Evolutionary conservation across 2,888 invertebrate species (phyloP).

Genomic region (Ypsolopha scabrella): DNA sequence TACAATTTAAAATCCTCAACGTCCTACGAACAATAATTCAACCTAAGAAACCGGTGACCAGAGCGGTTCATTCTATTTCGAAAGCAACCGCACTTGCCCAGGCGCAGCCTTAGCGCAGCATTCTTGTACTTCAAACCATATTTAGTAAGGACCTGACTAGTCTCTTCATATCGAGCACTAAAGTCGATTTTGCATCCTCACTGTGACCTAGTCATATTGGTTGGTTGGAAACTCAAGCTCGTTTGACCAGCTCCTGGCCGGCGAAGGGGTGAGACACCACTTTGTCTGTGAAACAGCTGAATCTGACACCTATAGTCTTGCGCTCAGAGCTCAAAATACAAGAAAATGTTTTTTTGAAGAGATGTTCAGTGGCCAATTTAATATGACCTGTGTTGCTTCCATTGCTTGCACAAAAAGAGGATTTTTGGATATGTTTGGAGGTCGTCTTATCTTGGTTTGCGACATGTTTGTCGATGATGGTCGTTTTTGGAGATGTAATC

Average conservation of each 20-base stretch:
- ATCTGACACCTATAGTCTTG: too few species aligned
- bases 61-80: slow-evolving; percentile 44
- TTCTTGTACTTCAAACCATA: slow-evolving; percentile 33
- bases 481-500: background rate
- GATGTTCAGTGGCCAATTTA: slow-evolving; percentile 17
- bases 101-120: slow-evolving; percentile 22
- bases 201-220: too few species aligned
- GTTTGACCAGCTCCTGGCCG: slow-evolving; percentile 55
- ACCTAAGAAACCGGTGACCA: slow-evolving; percentile 12
- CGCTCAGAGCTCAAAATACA: too few species aligned
- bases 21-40: too few species aligned
- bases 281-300: too few species aligned
- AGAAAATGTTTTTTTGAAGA: background rate
- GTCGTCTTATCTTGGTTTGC: background rate
- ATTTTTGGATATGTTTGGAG: background rate
- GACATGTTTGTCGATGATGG: background rate
- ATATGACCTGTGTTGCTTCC: slow-evolving; percentile 14
- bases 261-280: slow-evolving; percentile 10
- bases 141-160: too few species aligned
- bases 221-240: slow-evolving; percentile 27
- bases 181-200: too few species aligned
- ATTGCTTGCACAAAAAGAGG: background rate
- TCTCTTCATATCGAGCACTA: too few species aligned
- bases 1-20: too few species aligned
- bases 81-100: slow-evolving; percentile 44